Base-by-base conservation (phyloP, 2,888 invertebrate species). In the Anoncus sp. region DNA sequence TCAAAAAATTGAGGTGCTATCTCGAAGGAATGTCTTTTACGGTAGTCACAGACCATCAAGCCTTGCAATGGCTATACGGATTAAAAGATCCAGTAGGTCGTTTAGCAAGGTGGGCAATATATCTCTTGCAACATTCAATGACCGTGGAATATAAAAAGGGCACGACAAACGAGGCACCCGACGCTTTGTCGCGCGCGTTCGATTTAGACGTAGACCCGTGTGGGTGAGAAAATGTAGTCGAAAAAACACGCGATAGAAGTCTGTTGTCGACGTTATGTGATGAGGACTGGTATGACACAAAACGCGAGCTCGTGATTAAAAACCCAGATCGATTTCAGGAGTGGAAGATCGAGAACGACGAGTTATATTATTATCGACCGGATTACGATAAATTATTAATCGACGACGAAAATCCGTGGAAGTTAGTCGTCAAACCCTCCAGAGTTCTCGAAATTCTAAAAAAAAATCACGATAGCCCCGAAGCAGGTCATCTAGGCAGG, bases 11-110 rank as follows among this genome's bases (percentile, higher is more conserved):
- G n/a, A n/a, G n/a, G n/a, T n/a, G n/a, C n/a, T n/a, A n/a, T n/a
- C n/a, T n/a, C n/a, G n/a, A n/a, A n/a, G n/a, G n/a, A n/a, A n/a
- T n/a, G n/a, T n/a, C n/a, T n/a, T n/a, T n/a, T n/a, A 72, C 66
- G 51, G 49, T 76, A 0, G n/a, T 76, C 14, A 71, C 59, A 3
- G 75, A 75, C 38, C 75, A 63, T 38, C 70, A 77, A 24, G 72
- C 76, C 9, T 43, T 75, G 38, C 43, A 51, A 22, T 51, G 53
- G 71, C 24, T 72, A 2, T 31, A 72, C n/a, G 49, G 71, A 4
- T 22, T 72, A 18, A 65, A 57, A 20, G n/a, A n/a, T n/a, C n/a
- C n/a, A n/a, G n/a, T n/a, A n/a, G n/a, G n/a, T n/a, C n/a, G n/a
- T n/a, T n/a, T n/a, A n/a, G n/a, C n/a, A n/a, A n/a, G n/a, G n/a